Conservation (phyloP, 2,888 invertebrate genomes). For the Andrena dorsata region DNA sequence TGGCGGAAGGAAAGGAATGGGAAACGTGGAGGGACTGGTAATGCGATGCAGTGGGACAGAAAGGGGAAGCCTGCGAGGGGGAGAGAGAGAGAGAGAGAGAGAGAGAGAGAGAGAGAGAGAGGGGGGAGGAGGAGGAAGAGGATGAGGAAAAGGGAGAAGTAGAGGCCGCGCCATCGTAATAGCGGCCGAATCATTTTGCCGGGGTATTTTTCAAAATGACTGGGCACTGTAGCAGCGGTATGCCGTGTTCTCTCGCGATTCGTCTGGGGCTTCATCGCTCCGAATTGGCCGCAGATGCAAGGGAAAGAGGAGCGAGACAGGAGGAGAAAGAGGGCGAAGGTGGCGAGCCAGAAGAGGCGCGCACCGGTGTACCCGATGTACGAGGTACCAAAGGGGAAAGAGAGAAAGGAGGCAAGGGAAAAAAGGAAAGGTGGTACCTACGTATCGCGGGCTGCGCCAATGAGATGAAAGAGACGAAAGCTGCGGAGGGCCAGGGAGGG, state of each 20-base stretch:
- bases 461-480: slow-evolving; percentile 56
- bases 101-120: slow-evolving; percentile 23
- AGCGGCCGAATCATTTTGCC: slow-evolving; percentile 79
- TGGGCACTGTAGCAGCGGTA: slow-evolving; percentile 76
- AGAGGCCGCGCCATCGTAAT: slow-evolving; percentile 74
- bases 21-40: neutral
- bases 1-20: neutral
- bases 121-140: slow-evolving; percentile 14
- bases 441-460: slow-evolving; percentile 66
- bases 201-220: slow-evolving; percentile 81
- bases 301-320: slow-evolving; percentile 56
- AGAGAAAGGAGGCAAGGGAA: slow-evolving; percentile 14
- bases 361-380: slow-evolving; percentile 30
- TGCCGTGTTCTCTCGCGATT: slow-evolving; percentile 75
- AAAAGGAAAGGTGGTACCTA: slow-evolving; percentile 47
- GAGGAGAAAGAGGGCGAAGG: slow-evolving; percentile 60
- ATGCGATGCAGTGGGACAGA: slow-evolving; percentile 21
- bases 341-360: slow-evolving; percentile 55
- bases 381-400: neutral
- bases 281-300: slow-evolving; percentile 77
- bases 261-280: slow-evolving; percentile 70
- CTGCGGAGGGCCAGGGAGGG: slow-evolving; percentile 35
- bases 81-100: slow-evolving; percentile 21
- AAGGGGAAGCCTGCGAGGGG: slow-evolving; percentile 27
- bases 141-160: slow-evolving; percentile 32